Evolutionary conservation across 2,888 invertebrate genomes (phyloP), one percentile per base, ranked within the genome.

Genomic region (Steinernema hermaphroditum): DNA sequence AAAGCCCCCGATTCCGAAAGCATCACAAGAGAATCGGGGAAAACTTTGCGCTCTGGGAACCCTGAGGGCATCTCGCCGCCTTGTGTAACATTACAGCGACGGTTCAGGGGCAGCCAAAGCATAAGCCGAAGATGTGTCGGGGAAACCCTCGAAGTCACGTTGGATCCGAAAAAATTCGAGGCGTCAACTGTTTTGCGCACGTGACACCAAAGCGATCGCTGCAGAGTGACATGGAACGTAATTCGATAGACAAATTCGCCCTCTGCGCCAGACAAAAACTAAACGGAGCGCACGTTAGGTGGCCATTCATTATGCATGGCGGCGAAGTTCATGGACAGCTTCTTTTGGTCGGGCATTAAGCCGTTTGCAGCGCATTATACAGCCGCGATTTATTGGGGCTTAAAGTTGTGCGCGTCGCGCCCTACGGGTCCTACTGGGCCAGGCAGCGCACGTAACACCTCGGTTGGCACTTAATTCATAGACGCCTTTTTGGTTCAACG

Each of bases 111-210:
- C 54, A 54, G 54, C 54, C 54, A 27, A 54, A 27, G 22, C 54
- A 54, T 54, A 19, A n/a, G 54, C 27, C 54, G n/a, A 22, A 27
- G 6, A 54, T 54, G 27, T 27, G 22, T 54, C 54, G 27, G 54
- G 54, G 54, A 54, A 54, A 54, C 54, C 54, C 54, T 54, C 27
- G 24, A 27, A 19, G 54, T 54, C 54, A 54, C 54, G 54, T 54
- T 54, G 19, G 27, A 6, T 37, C 12, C 54, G 24, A 14, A 54
- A 54, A 54, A 54, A 49, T 6, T 19, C 49, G 19, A 49, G 6
- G 49, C 9, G 49, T 6, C 22, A 2, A 16, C 12, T 12, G 27
- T 22, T 9, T 27, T 22, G 27, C 54, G 54, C 24, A 54, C 46
- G 16, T 46, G 46, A n/a, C n/a, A n/a, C n/a, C n/a, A n/a, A n/a